Evolutionary conservation across 2,797 vertebrate species (phyloP).

Genomic region (Lagothrix lagotricha): DNA sequence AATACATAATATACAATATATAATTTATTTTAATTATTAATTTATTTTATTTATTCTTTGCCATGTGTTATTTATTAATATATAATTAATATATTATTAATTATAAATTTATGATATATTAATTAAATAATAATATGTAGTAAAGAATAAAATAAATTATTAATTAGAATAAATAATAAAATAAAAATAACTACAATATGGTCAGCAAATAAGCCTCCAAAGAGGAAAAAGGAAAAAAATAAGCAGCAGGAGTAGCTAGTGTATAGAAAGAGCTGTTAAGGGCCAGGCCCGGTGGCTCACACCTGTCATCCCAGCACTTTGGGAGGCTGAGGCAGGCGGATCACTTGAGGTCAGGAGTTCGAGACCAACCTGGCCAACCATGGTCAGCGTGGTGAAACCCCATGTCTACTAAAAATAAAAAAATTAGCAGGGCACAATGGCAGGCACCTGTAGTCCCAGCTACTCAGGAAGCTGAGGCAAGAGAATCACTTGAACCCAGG

Average conservation of each 20-base stretch:
- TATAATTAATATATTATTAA: too few species aligned
- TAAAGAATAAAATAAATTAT: not conserved
- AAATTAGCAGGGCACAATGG: not conserved
- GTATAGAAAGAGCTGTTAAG: not conserved
- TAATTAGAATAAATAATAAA: not conserved
- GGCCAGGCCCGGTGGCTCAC: accelerated
- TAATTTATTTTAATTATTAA: too few species aligned
- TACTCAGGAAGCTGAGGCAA: not conserved
- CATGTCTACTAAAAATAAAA: not conserved
- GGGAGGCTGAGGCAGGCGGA: accelerated
- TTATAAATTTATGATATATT: too few species aligned
- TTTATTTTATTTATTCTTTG: too few species aligned
- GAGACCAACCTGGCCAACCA: not conserved
- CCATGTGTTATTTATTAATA: too few species aligned
- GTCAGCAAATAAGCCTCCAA: not conserved
- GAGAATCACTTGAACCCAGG: not conserved
- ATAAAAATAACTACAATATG: not conserved
- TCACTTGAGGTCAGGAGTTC: not conserved
- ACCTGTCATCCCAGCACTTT: not conserved
- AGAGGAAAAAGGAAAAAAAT: not conserved
- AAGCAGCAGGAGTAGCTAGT: not conserved
- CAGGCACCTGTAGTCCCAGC: not conserved
- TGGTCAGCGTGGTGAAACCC: not conserved
- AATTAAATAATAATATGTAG: not conserved
- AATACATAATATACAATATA: too few species aligned